phyloP scores from a whole-genome alignment of 2,113 vertebrate species.

The Hippoglossus stenolepis region DNA sequence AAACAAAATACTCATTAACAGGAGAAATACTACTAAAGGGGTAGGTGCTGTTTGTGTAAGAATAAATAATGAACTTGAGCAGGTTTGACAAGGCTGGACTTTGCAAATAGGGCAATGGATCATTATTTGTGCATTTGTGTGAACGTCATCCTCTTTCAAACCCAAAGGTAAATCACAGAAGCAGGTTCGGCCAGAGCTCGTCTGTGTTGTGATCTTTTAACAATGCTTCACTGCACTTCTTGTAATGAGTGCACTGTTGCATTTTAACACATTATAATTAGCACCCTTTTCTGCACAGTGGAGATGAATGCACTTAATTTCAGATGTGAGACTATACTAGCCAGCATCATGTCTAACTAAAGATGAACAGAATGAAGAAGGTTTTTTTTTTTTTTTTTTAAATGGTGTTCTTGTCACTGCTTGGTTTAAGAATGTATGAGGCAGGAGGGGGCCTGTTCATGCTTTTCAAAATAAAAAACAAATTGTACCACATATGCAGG shows the following conservation, averaged over 20 bases:
- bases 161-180: constrained; percentile 33
- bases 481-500: too few species aligned
- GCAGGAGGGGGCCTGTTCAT: background rate
- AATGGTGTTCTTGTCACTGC: background rate
- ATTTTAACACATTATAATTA: constrained; percentile 75
- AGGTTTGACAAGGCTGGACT: constrained; percentile 34
- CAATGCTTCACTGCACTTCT: constrained; percentile 38
- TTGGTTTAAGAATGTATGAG: background rate
- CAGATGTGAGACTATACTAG: constrained; percentile 37
- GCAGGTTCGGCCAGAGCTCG: constrained; percentile 16
- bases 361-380: constrained; percentile 3
- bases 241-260: constrained; percentile 59
- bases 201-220: constrained; percentile 3
- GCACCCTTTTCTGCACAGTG: constrained; percentile 48
- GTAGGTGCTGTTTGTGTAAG: background rate
- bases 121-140: constrained; percentile 31
- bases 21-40: constrained; percentile 6
- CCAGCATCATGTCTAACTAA: constrained; percentile 26
- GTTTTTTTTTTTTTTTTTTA: too few species aligned
- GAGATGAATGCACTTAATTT: constrained; percentile 71
- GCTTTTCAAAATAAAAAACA: too few species aligned
- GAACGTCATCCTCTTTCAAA: background rate
- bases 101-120: constrained; percentile 18
- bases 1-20: constrained; percentile 52
- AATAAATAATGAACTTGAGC: constrained; percentile 23